Evolutionary conservation across 2,113 vertebrate genomes (phyloP).

Genomic region (Proterorhinus semilunaris): DNA sequence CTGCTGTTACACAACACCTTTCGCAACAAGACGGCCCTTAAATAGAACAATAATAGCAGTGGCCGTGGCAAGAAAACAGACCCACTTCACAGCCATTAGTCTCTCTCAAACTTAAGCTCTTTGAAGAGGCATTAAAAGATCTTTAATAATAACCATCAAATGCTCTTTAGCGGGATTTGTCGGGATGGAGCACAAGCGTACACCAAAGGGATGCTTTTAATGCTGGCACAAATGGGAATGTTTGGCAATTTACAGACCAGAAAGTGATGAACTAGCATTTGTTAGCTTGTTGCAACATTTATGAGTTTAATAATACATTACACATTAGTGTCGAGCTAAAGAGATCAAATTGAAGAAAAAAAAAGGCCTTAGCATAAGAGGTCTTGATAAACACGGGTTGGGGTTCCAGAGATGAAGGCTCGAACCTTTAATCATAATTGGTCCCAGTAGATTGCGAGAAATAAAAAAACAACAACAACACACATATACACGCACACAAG

Average conservation of each 20-base stretch:
- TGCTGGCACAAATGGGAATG: constrained; percentile 65
- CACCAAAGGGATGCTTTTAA: constrained; percentile 68
- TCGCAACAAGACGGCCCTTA: constrained; percentile 13
- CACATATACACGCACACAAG: constrained; percentile 44
- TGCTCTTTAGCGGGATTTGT: constrained; percentile 56
- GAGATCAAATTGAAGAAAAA: constrained; percentile 70
- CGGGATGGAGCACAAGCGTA: constrained; percentile 53
- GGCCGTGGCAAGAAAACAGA: constrained; percentile 28
- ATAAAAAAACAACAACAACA: constrained; percentile 54
- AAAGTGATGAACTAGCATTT: constrained; percentile 79
- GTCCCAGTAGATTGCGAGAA: constrained; percentile 68
- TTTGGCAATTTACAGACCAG: constrained; percentile 75
- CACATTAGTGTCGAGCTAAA: constrained; percentile 73
- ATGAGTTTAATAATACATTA: constrained; percentile 81
- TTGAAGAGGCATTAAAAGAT: constrained; percentile 38
- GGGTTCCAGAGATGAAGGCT: constrained; percentile 70
- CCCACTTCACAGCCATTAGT: constrained; percentile 39
- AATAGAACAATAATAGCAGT: constrained; percentile 33
- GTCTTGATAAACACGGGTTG: constrained; percentile 70
- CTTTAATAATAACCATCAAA: constrained; percentile 65
- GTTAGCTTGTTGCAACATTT: constrained; percentile 77
- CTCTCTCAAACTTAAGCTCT: constrained; percentile 42
- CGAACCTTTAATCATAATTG: constrained; percentile 74
- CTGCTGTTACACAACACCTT: constrained; percentile 25
- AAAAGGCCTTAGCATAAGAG: constrained; percentile 50